Base-by-base conservation (phyloP, 1,140 invertebrate genomes). In the Planococcus citri region DNA sequence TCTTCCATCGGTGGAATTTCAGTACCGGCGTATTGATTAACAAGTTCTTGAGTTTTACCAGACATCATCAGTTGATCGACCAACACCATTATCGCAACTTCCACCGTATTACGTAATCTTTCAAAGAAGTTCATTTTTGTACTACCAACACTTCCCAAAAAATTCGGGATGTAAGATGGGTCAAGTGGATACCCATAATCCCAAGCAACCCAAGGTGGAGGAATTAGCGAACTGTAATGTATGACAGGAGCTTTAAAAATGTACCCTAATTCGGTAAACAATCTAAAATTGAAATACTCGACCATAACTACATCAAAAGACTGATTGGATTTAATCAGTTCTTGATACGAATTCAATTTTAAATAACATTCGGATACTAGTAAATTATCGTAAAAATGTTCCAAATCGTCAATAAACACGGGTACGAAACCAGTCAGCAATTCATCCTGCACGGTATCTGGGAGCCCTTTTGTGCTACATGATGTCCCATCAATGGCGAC, bases 71-170 rank as follows among this genome's bases (percentile, higher is more conserved):
- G 17, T 51, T 17, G 41, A 51, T 51, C 41, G 2, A 51, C 17
- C 17, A 51, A 6, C n/a, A 51, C 10, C 41, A n/a, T n/a, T 3
- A 51, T 3, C 2, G 17, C 2, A 14, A 51, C 6, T 51, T 51
- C 24, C 1, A 74, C 0, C 0, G 69, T 72, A 38, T 74, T 74
- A 21, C 33, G 33, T 12, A 82, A 29, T 27, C 82, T 75, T 17
- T 79, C 75, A 0, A 72, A 71, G 61, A 86, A 80, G 9, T 77
- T 77, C 76, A 86, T 85, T 41, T 80, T 51, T 17, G 10, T 51
- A 2, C 41, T 6, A n/a, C n/a, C 12, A 51, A 20, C 2, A 17
- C 41, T 51, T 20, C 41, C 41, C 17, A 51, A 51, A 17, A 17
- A 17, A 51, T 51, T 4, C 17, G 6, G 6, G 17, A 51, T 51